Evolutionary conservation across 2,113 vertebrate genomes (phyloP).

Genomic region (Pachycephala philippinensis): DNA sequence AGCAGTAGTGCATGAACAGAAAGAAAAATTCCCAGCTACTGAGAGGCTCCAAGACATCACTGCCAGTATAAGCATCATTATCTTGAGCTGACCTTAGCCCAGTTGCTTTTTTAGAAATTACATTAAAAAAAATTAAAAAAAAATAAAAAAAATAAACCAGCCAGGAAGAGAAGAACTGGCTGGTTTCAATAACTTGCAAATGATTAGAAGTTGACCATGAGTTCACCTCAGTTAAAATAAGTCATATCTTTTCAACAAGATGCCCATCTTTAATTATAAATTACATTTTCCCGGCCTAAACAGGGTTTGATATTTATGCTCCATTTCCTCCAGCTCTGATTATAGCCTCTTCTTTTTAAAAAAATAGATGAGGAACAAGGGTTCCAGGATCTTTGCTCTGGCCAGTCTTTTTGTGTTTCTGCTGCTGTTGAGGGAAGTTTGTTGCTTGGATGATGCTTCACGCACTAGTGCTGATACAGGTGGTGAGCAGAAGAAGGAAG

Average conservation of each 20-base stretch:
- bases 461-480: fast-evolving
- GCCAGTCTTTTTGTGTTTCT: background rate
- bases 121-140: background rate
- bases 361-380: background rate
- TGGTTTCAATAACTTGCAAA: background rate
- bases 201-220: background rate
- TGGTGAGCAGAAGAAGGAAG: background rate
- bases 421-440: background rate
- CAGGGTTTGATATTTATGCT: slow-evolving; percentile 32
- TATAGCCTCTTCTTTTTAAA: background rate
- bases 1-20: background rate
- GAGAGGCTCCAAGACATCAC: background rate
- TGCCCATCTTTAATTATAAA: slow-evolving; percentile 22
- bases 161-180: background rate
- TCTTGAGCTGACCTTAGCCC: background rate
- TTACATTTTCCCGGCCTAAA: slow-evolving; percentile 18
- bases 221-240: background rate
- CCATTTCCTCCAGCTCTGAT: background rate
- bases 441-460: background rate
- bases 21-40: background rate
- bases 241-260: background rate
- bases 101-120: background rate
- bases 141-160: background rate
- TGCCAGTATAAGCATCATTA: background rate
- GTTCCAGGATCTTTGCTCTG: background rate